Conservation (phyloP, 2,797 vertebrate genomes). For the Nothura maculosa region DNA sequence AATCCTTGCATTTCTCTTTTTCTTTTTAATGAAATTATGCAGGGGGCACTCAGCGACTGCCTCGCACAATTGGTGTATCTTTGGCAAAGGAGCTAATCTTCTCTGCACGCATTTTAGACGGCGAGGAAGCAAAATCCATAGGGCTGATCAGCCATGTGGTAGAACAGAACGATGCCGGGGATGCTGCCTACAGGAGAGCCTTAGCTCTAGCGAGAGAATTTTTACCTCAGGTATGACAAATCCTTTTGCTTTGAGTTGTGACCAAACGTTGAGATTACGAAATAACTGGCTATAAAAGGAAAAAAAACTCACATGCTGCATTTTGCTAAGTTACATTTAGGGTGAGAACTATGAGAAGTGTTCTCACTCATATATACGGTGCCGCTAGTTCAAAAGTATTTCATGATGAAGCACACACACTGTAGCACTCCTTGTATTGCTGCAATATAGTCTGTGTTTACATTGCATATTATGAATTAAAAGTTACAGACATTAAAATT, state of each 20-base stretch:
- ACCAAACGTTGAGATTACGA: background rate
- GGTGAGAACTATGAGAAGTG: background rate
- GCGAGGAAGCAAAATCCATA: conserved; percentile 88
- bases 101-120: conserved; percentile 90
- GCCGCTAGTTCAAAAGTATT: background rate
- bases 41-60: conserved; percentile 96
- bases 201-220: conserved; percentile 93
- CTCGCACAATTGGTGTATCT: conserved; percentile 89
- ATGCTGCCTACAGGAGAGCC: conserved; percentile 93
- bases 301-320: background rate
- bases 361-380: background rate
- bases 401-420: background rate
- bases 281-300: background rate
- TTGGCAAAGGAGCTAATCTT: conserved; percentile 97
- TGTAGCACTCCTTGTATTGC: accelerated
- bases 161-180: conserved; percentile 92
- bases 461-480: background rate
- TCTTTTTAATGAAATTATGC: background rate
- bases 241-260: background rate
- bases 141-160: conserved; percentile 92
- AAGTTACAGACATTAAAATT: background rate
- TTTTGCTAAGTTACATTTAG: background rate
- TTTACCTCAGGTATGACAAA: conserved; percentile 90
- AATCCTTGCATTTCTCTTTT: background rate
- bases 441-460: background rate